A percentile compares a stretch with the other conserved stretches of the same genome.
These are phyloP conservation scores for Actinemys pallida DNA, from an alignment of 2,113 vertebrate species.

Conservation along the genomic window DNA sequence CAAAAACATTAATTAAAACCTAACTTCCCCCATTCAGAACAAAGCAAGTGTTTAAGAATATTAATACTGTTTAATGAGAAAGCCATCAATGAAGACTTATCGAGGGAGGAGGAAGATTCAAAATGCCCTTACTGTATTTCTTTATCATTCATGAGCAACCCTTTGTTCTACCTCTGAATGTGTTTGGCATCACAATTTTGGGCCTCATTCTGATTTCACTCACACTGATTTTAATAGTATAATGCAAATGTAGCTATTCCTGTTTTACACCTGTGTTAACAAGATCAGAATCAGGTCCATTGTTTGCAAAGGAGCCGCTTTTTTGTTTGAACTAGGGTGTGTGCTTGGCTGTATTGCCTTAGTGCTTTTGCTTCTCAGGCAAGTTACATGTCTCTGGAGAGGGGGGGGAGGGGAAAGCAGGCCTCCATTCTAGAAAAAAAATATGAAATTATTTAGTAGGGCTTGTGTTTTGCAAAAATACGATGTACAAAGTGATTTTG, in stretches of 20 bases:
- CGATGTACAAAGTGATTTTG: background rate
- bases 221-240: background rate
- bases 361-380: background rate
- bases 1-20: slow-evolving; percentile 41
- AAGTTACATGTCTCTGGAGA: background rate
- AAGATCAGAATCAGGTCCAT: background rate
- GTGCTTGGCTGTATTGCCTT: background rate
- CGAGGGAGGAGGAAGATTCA: background rate
- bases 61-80: background rate
- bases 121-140: accelerated
- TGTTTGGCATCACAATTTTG: background rate
- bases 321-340: background rate
- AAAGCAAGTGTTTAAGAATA: background rate
- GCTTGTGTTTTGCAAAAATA: background rate
- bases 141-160: background rate
- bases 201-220: background rate
- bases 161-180: background rate
- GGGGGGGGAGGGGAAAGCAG: too few species aligned
- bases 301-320: background rate
- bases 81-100: background rate
- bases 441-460: background rate
- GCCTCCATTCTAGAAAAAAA: background rate
- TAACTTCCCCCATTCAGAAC: background rate
- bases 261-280: background rate
- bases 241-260: background rate